phyloP scores from a whole-genome alignment of 1,140 invertebrate species.

The Akabosia matsudoensis region DNA sequence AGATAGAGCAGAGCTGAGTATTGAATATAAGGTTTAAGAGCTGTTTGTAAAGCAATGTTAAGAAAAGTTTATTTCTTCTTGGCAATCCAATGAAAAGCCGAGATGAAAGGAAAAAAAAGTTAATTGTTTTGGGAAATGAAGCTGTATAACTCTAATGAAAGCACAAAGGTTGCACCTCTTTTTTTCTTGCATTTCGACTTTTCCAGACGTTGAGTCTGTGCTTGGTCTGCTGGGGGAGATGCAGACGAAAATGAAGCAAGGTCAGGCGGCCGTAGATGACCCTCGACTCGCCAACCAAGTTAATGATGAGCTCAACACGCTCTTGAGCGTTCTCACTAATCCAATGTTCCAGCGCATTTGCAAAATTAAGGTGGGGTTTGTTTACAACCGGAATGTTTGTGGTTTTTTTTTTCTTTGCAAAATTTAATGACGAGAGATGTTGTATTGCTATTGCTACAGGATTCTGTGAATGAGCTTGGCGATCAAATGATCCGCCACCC shows the following conservation, averaged over 20 bases:
- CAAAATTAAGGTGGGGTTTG: slow-evolving; percentile 66
- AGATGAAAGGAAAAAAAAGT: no score
- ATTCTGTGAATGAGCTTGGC: slow-evolving; percentile 75
- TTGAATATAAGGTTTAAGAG: neutral
- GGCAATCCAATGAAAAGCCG: neutral
- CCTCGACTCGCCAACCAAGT: slow-evolving; percentile 68
- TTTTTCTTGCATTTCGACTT: slow-evolving; percentile 12
- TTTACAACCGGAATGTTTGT: no score
- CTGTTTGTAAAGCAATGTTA: neutral
- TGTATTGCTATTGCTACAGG: slow-evolving; percentile 54
- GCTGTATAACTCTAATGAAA: neutral
- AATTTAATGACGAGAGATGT: no score
- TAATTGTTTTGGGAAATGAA: neutral
- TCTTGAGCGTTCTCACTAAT: slow-evolving; percentile 84
- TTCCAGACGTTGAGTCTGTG: slow-evolving; percentile 25
- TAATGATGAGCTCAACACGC: slow-evolving; percentile 76
- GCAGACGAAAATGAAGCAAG: slow-evolving; percentile 29
- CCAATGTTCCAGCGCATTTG: slow-evolving; percentile 87
- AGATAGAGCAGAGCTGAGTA: neutral
- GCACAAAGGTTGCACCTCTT: slow-evolving; percentile 8
- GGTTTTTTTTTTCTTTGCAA: no score
- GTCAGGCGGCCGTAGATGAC: slow-evolving; percentile 59
- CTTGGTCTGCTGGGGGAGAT: slow-evolving; percentile 36
- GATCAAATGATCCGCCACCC: slow-evolving; percentile 80
- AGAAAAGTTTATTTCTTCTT: neutral